phyloP scores from a whole-genome alignment of 1,140 invertebrate species.

The Glomeris maerens region DNA sequence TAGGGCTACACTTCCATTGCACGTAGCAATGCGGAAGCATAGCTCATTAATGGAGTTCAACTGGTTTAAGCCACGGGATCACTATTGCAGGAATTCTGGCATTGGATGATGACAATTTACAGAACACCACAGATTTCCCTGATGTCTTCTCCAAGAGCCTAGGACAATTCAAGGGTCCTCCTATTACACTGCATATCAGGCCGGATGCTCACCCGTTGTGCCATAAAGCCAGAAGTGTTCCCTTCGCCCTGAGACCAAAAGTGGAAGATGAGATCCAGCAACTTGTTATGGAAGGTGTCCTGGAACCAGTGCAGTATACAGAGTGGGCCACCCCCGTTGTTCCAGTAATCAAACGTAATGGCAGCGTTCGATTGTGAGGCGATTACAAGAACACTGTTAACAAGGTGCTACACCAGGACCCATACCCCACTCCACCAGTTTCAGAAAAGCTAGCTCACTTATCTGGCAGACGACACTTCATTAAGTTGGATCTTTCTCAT shows the following conservation, averaged over 20 bases:
- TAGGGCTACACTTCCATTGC: too few species aligned
- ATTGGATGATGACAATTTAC: too few species aligned
- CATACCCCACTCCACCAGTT: conserved; percentile 17
- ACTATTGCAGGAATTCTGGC: too few species aligned
- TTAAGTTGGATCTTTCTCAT: too few species aligned
- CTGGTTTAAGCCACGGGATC: too few species aligned
- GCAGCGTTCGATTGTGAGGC: background rate
- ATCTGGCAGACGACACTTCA: conserved; percentile 16
- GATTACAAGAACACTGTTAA: too few species aligned
- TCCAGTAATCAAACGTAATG: background rate
- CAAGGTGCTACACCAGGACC: conserved; percentile 14
- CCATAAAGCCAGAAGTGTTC: background rate
- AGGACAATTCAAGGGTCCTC: background rate
- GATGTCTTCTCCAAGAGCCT: background rate
- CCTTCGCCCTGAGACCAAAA: background rate
- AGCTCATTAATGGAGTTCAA: too few species aligned
- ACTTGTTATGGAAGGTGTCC: conserved; percentile 11
- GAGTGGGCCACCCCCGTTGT: background rate
- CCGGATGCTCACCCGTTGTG: background rate
- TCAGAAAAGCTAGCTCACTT: conserved; percentile 19
- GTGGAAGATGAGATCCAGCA: background rate
- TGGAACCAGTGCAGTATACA: conserved; percentile 17
- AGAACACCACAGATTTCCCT: background rate
- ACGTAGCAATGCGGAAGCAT: too few species aligned
- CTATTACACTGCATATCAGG: background rate